Evolutionary conservation across 2,888 invertebrate genomes (phyloP).

Genomic region (Eutolmus rufibarbis): DNA sequence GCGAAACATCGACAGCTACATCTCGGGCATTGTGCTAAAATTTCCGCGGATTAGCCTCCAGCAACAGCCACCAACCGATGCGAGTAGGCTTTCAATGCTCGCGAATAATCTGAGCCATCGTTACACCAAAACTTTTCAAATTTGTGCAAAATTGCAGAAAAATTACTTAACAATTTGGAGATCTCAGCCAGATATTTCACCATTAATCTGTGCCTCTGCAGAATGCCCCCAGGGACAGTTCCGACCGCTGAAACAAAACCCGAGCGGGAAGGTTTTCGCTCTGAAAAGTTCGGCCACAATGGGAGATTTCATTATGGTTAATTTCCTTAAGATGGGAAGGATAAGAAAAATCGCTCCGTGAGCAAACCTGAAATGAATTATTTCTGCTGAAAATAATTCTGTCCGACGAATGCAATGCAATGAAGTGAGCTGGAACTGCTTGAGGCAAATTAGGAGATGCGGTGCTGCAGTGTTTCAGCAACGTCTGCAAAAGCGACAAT

Average conservation of each 20-base stretch:
- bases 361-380: background rate
- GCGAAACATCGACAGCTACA: background rate
- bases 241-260: background rate
- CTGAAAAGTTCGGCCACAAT: background rate
- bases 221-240: background rate
- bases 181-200: background rate
- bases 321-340: background rate
- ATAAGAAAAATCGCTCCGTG: background rate
- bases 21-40: background rate
- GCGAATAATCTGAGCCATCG: background rate
- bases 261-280: background rate
- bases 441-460: background rate
- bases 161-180: constrained; percentile 11
- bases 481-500: background rate
- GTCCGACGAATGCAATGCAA: background rate
- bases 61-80: background rate
- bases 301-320: background rate
- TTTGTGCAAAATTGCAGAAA: background rate
- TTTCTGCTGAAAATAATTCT: background rate
- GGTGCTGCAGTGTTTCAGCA: background rate
- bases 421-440: background rate
- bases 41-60: background rate
- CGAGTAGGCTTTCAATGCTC: background rate
- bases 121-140: background rate
- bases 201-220: background rate